Conservation (phyloP, 2,888 invertebrate genomes). For the Clostera curtula region DNA sequence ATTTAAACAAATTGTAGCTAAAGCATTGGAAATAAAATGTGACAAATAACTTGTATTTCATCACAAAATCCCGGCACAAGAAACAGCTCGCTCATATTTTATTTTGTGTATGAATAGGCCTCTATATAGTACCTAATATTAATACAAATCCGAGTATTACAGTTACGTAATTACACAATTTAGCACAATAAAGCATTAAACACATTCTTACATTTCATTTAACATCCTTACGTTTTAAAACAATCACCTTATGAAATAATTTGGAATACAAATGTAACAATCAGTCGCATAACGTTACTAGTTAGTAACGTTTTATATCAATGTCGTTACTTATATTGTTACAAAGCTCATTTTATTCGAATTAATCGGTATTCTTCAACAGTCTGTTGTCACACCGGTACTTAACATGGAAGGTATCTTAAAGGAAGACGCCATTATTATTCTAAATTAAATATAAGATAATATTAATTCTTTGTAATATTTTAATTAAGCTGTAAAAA, state of each 20-base stretch:
- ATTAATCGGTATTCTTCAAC: conserved; percentile 9
- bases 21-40: too few relatives aligned
- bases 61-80: too few relatives aligned
- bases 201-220: conserved; percentile 18
- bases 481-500: too few relatives aligned
- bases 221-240: conserved; percentile 21
- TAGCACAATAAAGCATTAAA: conserved; percentile 24
- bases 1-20: too few relatives aligned
- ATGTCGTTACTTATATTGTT: conserved; percentile 30
- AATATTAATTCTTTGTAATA: too few relatives aligned
- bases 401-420: too few relatives aligned
- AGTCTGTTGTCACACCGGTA: too few relatives aligned
- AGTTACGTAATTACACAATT: conserved; percentile 6
- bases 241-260: conserved; percentile 25
- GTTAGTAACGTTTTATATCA: too few relatives aligned
- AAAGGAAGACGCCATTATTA: too few relatives aligned
- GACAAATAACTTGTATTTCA: too few relatives aligned
- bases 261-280: conserved; percentile 29
- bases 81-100: too few relatives aligned
- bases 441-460: too few relatives aligned
- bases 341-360: conserved; percentile 35
- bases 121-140: conserved; percentile 2
- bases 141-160: neutral
- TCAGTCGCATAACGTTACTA: conserved; percentile 50
- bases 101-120: conserved; percentile 16